phyloP scores from a whole-genome alignment of 2,797 vertebrate species.

The Spea hammondii region DNA sequence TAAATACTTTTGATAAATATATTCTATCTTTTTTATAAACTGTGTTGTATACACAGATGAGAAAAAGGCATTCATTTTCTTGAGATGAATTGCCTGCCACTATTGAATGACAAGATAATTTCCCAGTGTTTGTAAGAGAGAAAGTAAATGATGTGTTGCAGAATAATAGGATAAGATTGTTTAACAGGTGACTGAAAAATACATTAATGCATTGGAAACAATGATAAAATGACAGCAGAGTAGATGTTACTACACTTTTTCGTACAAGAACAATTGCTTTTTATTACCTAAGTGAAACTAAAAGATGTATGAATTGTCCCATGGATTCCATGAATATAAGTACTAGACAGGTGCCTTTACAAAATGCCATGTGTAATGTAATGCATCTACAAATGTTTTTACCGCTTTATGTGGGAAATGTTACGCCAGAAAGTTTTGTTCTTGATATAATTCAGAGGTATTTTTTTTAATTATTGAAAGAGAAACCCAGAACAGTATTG shows the following conservation, averaged over 20 bases:
- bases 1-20: neutral
- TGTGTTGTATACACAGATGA: neutral
- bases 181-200: slow-evolving; percentile 57
- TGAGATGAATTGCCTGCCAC: slow-evolving; percentile 48
- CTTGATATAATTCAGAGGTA: no score
- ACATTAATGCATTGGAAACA: slow-evolving; percentile 47
- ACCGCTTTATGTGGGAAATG: no score
- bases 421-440: no score
- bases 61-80: neutral
- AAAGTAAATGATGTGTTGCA: slow-evolving; percentile 57
- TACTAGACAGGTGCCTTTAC: neutral
- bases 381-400: no score
- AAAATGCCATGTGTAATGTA: no score
- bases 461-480: no score
- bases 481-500: no score
- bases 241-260: slow-evolving; percentile 31
- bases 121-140: slow-evolving; percentile 54
- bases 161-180: slow-evolving; percentile 58
- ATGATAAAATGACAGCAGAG: slow-evolving; percentile 44
- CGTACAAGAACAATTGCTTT: slow-evolving; percentile 4
- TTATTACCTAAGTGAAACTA: slow-evolving; percentile 6
- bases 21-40: slow-evolving; percentile 8
- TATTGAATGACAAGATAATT: slow-evolving; percentile 58
- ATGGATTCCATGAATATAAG: slow-evolving; percentile 18
- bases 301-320: slow-evolving; percentile 4